Conservation (phyloP, 2,113 vertebrate genomes). For the human (Homo sapiens) region GRCh38 chr16:14172501-14173000, state of each 20-base stretch:
- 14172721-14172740: slow-evolving; percentile 34
- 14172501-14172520: background rate
- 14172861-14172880: background rate
- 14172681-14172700: background rate
- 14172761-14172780: background rate
- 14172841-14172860: background rate
- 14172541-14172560: background rate
- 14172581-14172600: background rate
- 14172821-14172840: slow-evolving; percentile 32
- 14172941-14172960: background rate
- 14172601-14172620: background rate
- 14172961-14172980: background rate
- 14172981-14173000: background rate
- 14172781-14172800: background rate
- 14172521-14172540: background rate
- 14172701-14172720: background rate
- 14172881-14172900: background rate
- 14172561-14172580: background rate
- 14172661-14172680: background rate
- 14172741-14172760: slow-evolving; percentile 36
- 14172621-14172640: background rate
- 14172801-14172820: background rate
- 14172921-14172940: background rate
- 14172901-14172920: background rate
- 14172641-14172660: background rate